Conservation (phyloP, 2,888 invertebrate species). For the Limnephilus lunatus region DNA sequence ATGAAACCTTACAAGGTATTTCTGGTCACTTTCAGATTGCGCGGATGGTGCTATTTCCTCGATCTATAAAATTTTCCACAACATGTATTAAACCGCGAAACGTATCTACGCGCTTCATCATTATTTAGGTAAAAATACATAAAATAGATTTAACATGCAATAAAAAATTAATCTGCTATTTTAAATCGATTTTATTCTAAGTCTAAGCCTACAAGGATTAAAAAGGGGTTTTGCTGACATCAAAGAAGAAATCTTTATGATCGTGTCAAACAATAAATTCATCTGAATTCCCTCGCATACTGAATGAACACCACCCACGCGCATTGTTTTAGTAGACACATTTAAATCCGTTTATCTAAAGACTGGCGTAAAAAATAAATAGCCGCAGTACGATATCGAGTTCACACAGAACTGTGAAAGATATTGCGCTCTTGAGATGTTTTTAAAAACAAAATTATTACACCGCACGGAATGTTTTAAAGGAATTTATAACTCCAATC, state of each 20-base stretch:
- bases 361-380: not conserved
- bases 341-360: conserved; percentile 12
- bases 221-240: not conserved
- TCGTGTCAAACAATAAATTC: not conserved
- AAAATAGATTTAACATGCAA: not conserved
- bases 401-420: not conserved
- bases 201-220: not conserved
- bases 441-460: not conserved
- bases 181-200: not conserved
- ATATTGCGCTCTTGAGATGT: not conserved
- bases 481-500: not conserved
- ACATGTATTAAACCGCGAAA: not conserved
- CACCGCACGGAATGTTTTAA: not conserved
- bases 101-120: not conserved
- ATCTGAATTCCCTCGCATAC: not conserved
- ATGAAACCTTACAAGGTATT: not conserved
- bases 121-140: not conserved
- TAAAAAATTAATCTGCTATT: not conserved
- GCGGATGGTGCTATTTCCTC: not conserved
- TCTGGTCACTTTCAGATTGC: not conserved
- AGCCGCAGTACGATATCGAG: conserved; percentile 12
- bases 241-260: conserved; percentile 15
- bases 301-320: conserved; percentile 30
- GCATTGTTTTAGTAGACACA: conserved; percentile 2
- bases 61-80: not conserved